These are phyloP conservation scores for Pseudobourletiella spinata DNA, from an alignment of 1,140 invertebrate genomes.

Conservation along the genomic window DNA sequence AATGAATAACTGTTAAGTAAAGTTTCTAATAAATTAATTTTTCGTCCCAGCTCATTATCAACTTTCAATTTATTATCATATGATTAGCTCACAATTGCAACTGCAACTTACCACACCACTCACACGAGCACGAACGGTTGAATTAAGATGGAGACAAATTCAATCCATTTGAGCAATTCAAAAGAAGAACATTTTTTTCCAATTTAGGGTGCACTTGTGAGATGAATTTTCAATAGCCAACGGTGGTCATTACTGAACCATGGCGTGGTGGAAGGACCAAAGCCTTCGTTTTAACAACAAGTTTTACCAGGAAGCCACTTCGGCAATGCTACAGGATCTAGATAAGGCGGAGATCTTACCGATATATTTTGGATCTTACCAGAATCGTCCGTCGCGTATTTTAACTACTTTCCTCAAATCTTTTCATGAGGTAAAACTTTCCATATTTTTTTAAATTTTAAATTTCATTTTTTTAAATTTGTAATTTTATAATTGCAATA, in stretches of 20 bases:
- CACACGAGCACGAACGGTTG: not conserved
- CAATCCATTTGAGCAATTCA: no score
- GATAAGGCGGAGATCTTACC: not conserved
- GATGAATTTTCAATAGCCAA: not conserved
- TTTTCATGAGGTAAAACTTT: conserved; percentile 2
- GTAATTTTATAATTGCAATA: not conserved
- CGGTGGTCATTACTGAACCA: not conserved
- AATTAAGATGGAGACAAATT: not conserved
- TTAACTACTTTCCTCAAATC: not conserved
- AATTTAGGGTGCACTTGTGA: no score
- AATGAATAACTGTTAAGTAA: no score
- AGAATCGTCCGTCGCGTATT: not conserved
- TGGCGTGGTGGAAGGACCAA: conserved; percentile 1
- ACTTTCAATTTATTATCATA: no score
- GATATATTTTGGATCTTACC: not conserved
- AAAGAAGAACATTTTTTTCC: no score
- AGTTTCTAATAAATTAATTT: no score
- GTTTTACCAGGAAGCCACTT: not conserved
- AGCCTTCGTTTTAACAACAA: not conserved
- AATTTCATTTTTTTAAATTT: not conserved
- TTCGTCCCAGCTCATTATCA: no score
- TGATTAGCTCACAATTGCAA: no score
- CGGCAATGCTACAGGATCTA: not conserved
- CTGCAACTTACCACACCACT: not conserved
- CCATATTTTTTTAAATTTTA: not conserved